Conservation (phyloP, 2,113 vertebrate species). For the Crotalus horridus region DNA sequence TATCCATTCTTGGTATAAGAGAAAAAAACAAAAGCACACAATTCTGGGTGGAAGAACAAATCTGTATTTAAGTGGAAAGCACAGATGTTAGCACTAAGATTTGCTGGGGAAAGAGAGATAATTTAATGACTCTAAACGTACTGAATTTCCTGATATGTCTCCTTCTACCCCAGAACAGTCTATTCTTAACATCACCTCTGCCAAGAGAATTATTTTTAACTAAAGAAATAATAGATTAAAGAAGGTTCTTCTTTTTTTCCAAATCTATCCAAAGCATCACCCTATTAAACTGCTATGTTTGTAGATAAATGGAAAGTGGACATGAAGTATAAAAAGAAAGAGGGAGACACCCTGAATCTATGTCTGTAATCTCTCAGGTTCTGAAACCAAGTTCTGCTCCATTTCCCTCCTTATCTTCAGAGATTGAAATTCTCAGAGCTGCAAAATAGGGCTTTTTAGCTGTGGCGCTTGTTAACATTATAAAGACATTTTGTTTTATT, state of each 20-base stretch:
- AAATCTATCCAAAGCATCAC: neutral
- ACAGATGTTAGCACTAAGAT: neutral
- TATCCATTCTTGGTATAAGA: neutral
- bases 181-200: neutral
- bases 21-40: neutral
- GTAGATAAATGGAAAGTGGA: neutral
- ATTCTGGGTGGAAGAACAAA: neutral
- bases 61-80: neutral
- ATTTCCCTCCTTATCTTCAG: neutral
- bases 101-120: neutral
- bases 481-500: neutral
- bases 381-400: neutral
- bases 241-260: neutral
- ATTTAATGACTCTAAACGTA: neutral
- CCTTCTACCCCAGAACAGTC: neutral
- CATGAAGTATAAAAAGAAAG: neutral
- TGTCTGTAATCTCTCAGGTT: neutral
- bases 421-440: neutral
- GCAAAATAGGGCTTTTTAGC: neutral
- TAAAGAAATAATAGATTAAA: neutral
- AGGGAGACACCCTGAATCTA: neutral
- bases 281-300: neutral
- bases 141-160: neutral
- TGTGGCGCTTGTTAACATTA: neutral
- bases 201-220: neutral